Evolutionary conservation across 2,888 invertebrate genomes (phyloP).

Genomic region (Cenopis cana): DNA sequence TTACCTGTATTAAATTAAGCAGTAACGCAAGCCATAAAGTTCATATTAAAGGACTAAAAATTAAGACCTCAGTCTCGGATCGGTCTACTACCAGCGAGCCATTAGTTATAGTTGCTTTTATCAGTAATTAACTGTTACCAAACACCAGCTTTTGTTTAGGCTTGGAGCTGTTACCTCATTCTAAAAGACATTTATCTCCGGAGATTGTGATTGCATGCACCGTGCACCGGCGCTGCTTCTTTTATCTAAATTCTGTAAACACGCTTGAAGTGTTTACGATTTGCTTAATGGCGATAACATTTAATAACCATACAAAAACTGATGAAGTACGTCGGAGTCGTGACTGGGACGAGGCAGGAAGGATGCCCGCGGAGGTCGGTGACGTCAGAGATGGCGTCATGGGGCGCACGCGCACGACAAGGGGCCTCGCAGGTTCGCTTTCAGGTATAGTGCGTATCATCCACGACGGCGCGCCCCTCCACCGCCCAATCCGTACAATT

Average conservation of each 20-base stretch:
- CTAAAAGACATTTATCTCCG: neutral
- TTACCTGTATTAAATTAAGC: no score
- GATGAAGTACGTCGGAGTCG: constrained; percentile 17
- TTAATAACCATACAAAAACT: constrained; percentile 15
- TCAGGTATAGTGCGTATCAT: no score
- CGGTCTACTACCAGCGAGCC: no score
- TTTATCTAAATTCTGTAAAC: neutral
- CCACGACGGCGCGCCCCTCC: no score
- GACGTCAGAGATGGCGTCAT: constrained; percentile 22
- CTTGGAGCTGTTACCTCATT: neutral
- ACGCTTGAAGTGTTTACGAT: neutral
- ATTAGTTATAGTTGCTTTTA: neutral
- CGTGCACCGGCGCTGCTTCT: neutral
- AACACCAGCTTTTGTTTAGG: neutral
- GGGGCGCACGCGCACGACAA: neutral
- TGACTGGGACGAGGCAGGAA: neutral
- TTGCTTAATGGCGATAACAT: constrained; percentile 19
- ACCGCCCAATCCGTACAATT: no score
- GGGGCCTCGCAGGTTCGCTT: neutral
- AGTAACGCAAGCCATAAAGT: no score
- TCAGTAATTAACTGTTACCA: neutral
- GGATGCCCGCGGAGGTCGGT: neutral
- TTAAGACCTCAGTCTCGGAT: no score
- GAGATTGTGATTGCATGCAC: neutral
- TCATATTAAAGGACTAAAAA: no score